Conservation (phyloP, 2,888 invertebrate species). For the Oxyscelio sp. region DNA sequence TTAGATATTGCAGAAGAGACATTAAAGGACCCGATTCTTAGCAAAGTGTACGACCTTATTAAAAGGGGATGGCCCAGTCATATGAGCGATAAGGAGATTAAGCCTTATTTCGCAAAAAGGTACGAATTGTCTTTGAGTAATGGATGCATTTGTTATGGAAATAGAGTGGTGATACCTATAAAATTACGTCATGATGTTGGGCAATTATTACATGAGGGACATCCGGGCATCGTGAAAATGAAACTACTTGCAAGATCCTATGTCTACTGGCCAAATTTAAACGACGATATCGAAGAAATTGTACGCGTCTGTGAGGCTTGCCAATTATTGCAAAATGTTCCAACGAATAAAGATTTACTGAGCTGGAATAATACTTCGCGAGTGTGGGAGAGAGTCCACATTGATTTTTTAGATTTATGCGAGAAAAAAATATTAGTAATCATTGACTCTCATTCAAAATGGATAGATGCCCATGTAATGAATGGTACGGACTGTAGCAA, state of each 20-base stretch:
- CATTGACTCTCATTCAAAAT: slow-evolving; percentile 83
- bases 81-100: slow-evolving; percentile 33
- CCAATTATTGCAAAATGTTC: slow-evolving; percentile 77
- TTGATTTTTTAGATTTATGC: slow-evolving; percentile 83
- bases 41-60: slow-evolving; percentile 56
- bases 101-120: slow-evolving; percentile 30
- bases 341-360: slow-evolving; percentile 72
- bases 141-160: slow-evolving; percentile 46
- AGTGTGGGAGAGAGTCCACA: slow-evolving; percentile 86
- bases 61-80: slow-evolving; percentile 60
- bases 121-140: slow-evolving; percentile 30
- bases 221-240: slow-evolving; percentile 80
- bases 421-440: slow-evolving; percentile 45
- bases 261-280: slow-evolving; percentile 81
- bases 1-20: slow-evolving; percentile 43
- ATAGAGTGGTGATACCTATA: slow-evolving; percentile 53
- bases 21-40: slow-evolving; percentile 19
- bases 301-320: slow-evolving; percentile 79
- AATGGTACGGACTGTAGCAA: slow-evolving; percentile 21
- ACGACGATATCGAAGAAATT: slow-evolving; percentile 79
- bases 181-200: slow-evolving; percentile 30
- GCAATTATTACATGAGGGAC: slow-evolving; percentile 64
- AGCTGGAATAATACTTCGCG: slow-evolving; percentile 68
- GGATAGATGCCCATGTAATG: slow-evolving; percentile 82
- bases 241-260: slow-evolving; percentile 80